phyloP scores from a whole-genome alignment of 1,140 invertebrate species.

The Drosophila athabasca region DNA sequence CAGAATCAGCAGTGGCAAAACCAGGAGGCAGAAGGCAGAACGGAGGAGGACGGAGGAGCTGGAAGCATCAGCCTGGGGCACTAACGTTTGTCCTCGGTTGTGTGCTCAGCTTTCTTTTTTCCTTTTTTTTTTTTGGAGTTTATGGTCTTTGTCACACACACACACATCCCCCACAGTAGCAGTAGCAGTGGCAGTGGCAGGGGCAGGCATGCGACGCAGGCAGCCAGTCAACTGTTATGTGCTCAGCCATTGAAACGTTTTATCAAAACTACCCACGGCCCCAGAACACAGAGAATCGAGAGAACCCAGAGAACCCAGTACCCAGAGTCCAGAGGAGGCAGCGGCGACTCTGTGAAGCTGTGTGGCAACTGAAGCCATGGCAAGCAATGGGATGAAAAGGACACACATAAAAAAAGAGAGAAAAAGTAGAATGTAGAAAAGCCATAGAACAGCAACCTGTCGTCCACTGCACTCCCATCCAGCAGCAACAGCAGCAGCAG shows the following conservation, averaged over 20 bases:
- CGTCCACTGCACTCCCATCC: conserved; percentile 24
- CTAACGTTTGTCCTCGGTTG: conserved; percentile 63
- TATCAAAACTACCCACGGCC: conserved; percentile 78
- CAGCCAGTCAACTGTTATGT: conserved; percentile 80
- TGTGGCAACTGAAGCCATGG: conserved; percentile 3
- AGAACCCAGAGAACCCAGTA: not conserved
- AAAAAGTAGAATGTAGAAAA: conserved; percentile 23
- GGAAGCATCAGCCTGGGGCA: conserved; percentile 40
- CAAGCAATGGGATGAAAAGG: conserved; percentile 6
- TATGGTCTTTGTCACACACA: conserved; percentile 73
- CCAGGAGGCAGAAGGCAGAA: conserved; percentile 6
- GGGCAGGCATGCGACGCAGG: conserved; percentile 55
- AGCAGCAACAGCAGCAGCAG: conserved; percentile 1
- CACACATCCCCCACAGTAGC: conserved; percentile 4
- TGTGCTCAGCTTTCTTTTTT: conserved; percentile 54
- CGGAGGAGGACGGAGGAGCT: conserved; percentile 7
- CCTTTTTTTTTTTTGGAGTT: conserved; percentile 44
- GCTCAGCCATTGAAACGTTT: conserved; percentile 79
- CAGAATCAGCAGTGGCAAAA: conserved; percentile 22
- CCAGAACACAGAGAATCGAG: conserved; percentile 6
- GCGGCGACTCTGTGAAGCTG: not conserved
- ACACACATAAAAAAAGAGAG: conserved; percentile 2
- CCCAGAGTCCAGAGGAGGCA: not conserved
- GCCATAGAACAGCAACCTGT: conserved; percentile 65
- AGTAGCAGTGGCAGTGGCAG: conserved; percentile 9